Evolutionary conservation across 2,797 vertebrate genomes (phyloP).

Genomic region (Ambastaia sidthimunki): DNA sequence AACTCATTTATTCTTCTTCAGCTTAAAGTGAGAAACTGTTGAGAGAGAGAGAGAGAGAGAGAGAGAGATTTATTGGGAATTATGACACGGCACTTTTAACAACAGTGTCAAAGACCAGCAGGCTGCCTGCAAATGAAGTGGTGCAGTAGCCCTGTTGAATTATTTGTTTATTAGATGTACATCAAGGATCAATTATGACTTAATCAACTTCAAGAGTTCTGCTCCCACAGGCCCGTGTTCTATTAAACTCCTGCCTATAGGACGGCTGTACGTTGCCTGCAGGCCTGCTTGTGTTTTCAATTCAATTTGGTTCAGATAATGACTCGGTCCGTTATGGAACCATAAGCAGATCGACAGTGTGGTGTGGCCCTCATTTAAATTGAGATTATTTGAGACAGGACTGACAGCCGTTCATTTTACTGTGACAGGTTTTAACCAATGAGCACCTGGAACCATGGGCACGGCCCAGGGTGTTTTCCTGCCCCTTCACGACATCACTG

Average conservation of each 20-base stretch:
- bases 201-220: not conserved
- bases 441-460: slow-evolving; percentile 7
- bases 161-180: slow-evolving; percentile 1
- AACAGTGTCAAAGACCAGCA: slow-evolving; percentile 11
- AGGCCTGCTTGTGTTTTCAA: not conserved
- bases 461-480: not conserved
- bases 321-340: not conserved
- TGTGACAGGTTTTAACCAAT: slow-evolving; percentile 14
- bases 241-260: not conserved
- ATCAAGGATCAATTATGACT: slow-evolving; percentile 3
- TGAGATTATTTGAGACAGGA: not conserved
- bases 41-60: not conserved
- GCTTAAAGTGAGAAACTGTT: not conserved
- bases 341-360: not conserved
- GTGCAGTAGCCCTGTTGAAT: not conserved
- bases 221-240: not conserved
- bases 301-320: slow-evolving; percentile 22
- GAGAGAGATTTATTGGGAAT: not conserved
- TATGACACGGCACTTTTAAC: not conserved
- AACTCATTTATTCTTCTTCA: not conserved
- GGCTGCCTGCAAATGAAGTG: slow-evolving; percentile 3
- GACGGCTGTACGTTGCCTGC: not conserved
- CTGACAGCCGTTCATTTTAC: slow-evolving; percentile 5
- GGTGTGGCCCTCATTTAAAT: not conserved
- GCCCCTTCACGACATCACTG: not conserved